Conservation (phyloP, 2,888 invertebrate species). For the Abrostola triplasia region DNA sequence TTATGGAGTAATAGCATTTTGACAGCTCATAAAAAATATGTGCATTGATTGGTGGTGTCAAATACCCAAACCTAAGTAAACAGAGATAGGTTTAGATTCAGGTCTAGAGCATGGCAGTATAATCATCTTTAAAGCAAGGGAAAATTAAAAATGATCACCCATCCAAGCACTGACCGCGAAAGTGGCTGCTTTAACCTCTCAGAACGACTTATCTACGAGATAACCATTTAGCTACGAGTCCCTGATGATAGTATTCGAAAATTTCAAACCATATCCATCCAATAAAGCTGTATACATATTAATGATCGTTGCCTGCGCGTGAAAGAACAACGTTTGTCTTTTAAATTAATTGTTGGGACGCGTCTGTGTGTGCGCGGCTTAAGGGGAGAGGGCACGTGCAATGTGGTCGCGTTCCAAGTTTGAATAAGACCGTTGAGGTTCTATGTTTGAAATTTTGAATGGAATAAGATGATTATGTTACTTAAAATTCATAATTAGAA, state of each 20-base stretch:
- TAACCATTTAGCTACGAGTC: no score
- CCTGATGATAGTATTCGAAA: constrained; percentile 16
- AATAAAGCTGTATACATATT: constrained; percentile 70
- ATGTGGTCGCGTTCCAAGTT: constrained; percentile 24
- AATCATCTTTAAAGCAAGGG: no score
- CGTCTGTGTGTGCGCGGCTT: constrained; percentile 54
- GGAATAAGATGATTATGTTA: neutral
- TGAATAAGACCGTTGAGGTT: constrained; percentile 17
- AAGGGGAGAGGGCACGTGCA: constrained; percentile 34
- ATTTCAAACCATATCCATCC: constrained; percentile 41
- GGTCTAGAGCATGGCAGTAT: no score
- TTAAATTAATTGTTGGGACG: constrained; percentile 77
- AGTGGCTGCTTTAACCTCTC: no score
- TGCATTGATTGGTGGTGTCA: no score
- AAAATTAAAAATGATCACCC: no score
- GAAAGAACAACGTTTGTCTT: constrained; percentile 82
- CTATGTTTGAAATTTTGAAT: neutral
- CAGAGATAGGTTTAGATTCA: no score
- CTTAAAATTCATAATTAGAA: neutral
- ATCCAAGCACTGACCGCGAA: no score
- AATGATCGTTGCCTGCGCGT: constrained; percentile 75
- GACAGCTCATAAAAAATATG: no score
- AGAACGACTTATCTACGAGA: no score
- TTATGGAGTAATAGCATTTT: no score
- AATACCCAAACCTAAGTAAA: no score